A percentile compares a stretch with the other conserved stretches of the same genome.
Conservation (phyloP, 2,113 vertebrate species). For the Psittacus erithacus region DNA sequence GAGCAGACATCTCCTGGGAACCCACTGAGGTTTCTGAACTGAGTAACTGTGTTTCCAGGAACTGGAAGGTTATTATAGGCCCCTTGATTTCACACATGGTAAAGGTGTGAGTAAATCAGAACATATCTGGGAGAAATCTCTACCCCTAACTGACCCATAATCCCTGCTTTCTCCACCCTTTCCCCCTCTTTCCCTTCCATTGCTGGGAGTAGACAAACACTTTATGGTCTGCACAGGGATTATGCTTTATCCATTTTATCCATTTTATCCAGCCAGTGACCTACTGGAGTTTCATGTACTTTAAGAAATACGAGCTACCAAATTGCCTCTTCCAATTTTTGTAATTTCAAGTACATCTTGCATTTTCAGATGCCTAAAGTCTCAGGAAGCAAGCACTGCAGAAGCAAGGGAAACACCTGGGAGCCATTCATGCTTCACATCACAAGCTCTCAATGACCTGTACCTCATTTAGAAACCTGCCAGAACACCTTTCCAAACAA, state of each 20-base stretch:
- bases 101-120: neutral
- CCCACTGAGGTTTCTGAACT: fast-evolving
- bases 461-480: constrained; percentile 9
- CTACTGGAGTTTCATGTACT: neutral
- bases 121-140: neutral
- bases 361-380: constrained; percentile 4
- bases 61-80: neutral
- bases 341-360: constrained; percentile 38
- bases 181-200: neutral
- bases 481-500: neutral
- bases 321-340: constrained; percentile 33
- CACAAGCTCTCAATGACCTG: neutral
- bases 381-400: neutral
- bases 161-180: neutral
- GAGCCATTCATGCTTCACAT: neutral
- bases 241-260: constrained; percentile 33
- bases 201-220: neutral
- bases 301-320: constrained; percentile 40
- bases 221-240: neutral
- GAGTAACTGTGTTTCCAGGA: neutral
- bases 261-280: neutral
- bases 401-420: neutral
- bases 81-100: neutral
- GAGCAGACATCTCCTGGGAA: neutral
- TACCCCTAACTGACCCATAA: neutral